A percentile compares a stretch with the other conserved stretches of the same genome.
phyloP scores from a whole-genome alignment of 2,888 invertebrate genomes.

The Protodeltote pygarga region DNA sequence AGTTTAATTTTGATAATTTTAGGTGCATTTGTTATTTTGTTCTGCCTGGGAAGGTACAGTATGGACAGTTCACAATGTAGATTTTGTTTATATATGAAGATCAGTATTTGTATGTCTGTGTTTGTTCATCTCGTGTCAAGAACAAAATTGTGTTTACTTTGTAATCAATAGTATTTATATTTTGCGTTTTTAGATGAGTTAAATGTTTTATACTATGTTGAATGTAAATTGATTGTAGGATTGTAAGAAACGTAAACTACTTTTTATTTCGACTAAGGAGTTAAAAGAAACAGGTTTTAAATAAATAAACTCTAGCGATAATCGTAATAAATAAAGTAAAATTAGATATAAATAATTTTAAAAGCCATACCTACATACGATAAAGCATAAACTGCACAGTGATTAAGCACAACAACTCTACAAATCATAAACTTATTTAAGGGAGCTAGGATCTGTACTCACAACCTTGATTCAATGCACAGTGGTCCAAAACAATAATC shows the following conservation, averaged over 20 bases:
- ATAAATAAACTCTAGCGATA: too few species aligned
- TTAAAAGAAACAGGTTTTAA: too few species aligned
- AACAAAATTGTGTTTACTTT: constrained; percentile 63
- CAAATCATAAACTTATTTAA: too few species aligned
- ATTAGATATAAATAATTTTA: too few species aligned
- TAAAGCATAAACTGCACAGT: too few species aligned
- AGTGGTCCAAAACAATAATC: constrained; percentile 6
- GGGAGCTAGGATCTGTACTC: not conserved
- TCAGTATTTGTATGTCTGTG: constrained; percentile 69
- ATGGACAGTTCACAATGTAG: constrained; percentile 77
- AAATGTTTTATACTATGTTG: constrained; percentile 6
- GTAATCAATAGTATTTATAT: constrained; percentile 53
- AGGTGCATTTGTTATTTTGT: constrained; percentile 39
- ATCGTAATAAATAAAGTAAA: too few species aligned
- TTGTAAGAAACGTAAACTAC: not conserved
- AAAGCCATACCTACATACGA: too few species aligned
- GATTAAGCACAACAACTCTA: too few species aligned
- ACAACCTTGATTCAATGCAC: constrained; percentile 3
- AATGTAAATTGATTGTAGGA: not conserved
- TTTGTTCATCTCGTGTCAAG: constrained; percentile 69
- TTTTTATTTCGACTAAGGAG: too few species aligned
- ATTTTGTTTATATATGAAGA: constrained; percentile 77
- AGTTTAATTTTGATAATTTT: constrained; percentile 47
- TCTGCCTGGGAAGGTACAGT: constrained; percentile 72
- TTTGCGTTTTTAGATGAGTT: not conserved